These are phyloP conservation scores for Copsychus sechellarum DNA, from an alignment of 2,113 vertebrate species.

Conservation along the genomic window DNA sequence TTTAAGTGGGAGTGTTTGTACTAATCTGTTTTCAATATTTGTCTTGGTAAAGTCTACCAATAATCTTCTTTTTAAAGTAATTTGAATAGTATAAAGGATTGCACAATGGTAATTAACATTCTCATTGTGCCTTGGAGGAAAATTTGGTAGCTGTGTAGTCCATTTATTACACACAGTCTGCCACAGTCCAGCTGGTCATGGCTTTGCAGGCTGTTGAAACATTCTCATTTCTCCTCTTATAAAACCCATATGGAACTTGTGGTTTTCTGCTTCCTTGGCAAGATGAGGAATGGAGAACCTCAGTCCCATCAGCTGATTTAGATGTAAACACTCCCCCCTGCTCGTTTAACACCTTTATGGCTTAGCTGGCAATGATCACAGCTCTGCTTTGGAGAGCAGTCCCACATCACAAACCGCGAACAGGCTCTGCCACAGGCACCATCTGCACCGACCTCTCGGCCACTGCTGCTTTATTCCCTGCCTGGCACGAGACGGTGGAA, in stretches of 20 bases:
- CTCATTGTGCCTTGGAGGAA: background rate
- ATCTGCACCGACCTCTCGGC: accelerated
- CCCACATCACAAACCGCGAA: too few relatives aligned
- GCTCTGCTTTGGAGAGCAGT: background rate
- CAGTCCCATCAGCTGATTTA: too few relatives aligned
- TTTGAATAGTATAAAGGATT: background rate
- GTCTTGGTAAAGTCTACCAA: background rate
- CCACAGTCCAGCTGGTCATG: accelerated
- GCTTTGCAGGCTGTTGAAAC: background rate
- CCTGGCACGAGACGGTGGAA: background rate
- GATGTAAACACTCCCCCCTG: accelerated
- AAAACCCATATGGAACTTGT: background rate
- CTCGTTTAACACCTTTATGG: background rate
- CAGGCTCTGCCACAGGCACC: accelerated
- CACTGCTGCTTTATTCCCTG: background rate
- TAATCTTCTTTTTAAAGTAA: background rate
- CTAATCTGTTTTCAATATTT: background rate
- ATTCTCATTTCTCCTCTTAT: background rate
- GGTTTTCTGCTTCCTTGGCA: background rate
- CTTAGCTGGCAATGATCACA: accelerated
- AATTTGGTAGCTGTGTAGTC: background rate
- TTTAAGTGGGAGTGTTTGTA: background rate
- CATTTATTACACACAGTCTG: background rate
- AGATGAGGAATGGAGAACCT: background rate
- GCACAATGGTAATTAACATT: background rate